Evolutionary conservation across 2,888 invertebrate species (phyloP), one percentile per base, ranked within the genome.

Genomic region (Halictus ligatus): DNA sequence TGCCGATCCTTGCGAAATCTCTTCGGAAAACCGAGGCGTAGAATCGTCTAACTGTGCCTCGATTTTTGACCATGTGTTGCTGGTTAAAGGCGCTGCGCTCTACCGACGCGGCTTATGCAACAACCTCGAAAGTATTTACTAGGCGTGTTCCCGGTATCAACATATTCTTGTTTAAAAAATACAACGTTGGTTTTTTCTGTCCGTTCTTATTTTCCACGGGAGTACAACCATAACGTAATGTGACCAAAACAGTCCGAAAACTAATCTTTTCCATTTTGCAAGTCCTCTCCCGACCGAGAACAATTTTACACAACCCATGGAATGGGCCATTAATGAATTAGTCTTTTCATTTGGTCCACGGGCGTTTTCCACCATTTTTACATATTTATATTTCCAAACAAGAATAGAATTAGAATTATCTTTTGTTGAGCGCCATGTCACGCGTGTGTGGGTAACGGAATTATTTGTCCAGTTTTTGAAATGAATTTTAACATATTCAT

Each of bases 31-130:
- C 78, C 50, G 58, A 78, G 54, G n/a, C 84, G 21, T 29, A 71
- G n/a, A 77, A 78, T 78, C 85, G 71, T 54, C 71, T 84, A 78
- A 84, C 84, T 71, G 84, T 78, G 74, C 78, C 18, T 43, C 25
- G 40, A 48, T 54, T 75, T 84, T 78, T 75, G 25, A 8, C 35
- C 18, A 67, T 48, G 21, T n/a, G 43, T 58, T 40, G 76, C 29
- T 29, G 35, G 18, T 67, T 15, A 18, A 18, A 67, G 29, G 18
- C 35, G 18, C 60, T 67, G 67, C 67, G 67, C 67, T 15, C 2
- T 29, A 15, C 29, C 18, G 18, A 67, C 18, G 13, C 60, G 6
- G 60, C 60, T 60, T 60, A 15, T 60, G 60, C 60, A 60, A 60
- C 60, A 6, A 25, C 60, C 25, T 35, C 6, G 60, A 25, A 60